These are phyloP conservation scores for Pelusios castaneus DNA, from an alignment of 2,113 vertebrate species.

Conservation along the genomic window DNA sequence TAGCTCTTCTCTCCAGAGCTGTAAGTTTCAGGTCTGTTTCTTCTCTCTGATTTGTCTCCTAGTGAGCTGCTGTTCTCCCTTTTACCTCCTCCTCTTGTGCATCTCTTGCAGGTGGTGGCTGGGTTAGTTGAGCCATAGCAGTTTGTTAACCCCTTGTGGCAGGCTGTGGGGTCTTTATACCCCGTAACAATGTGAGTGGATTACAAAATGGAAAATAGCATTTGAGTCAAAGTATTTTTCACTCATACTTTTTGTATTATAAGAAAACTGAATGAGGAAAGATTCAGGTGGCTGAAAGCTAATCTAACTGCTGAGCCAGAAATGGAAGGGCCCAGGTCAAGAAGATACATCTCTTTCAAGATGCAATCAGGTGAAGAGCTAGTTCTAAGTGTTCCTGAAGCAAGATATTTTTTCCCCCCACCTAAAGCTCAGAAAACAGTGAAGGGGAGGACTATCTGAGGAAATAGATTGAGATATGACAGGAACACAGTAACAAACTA, in stretches of 20 bases:
- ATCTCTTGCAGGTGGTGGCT: no score
- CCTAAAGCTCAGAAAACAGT: background rate
- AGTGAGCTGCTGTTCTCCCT: no score
- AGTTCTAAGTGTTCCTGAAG: rapidly evolving
- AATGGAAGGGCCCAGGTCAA: background rate
- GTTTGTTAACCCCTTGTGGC: no score
- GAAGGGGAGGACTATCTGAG: background rate
- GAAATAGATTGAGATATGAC: background rate
- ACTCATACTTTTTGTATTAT: background rate
- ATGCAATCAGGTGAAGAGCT: background rate
- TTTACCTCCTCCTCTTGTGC: no score
- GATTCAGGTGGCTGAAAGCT: background rate
- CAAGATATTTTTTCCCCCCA: background rate
- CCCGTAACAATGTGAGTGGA: background rate
- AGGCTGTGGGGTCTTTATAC: no score
- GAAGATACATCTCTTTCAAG: background rate
- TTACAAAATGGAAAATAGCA: background rate
- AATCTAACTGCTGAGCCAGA: background rate
- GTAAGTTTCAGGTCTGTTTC: no score
- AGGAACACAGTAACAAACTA: background rate
- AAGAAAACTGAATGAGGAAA: background rate
- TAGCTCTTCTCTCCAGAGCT: no score
- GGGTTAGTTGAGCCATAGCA: no score
- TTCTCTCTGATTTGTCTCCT: no score
- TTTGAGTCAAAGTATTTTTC: background rate